Evolutionary conservation across 2,888 invertebrate species (phyloP), one percentile per base, ranked within the genome.

Genomic region (Amiota minor): DNA sequence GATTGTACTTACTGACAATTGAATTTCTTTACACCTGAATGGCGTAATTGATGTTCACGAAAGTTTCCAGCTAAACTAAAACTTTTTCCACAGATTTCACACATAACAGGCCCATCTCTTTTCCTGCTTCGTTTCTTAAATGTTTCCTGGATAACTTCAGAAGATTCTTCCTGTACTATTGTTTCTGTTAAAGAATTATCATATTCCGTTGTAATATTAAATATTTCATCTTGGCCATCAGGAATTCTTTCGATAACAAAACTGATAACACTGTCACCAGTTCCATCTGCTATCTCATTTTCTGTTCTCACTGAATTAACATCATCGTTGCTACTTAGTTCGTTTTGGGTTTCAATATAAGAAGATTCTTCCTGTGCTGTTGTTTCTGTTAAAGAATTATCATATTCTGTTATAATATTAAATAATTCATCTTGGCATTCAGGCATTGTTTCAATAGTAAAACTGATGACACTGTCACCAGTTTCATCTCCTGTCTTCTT

Each of bases 31-130:
- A 81, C 81, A 9, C 83, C 83, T 0, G 81, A 76, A 16, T 85
- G 85, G 9, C 81, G 70, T 45, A 76, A 74, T 56, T 80, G 70
- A 72, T 81, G 81, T 6, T 77, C 71, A 64, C 65, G 73, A 20
- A 80, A 81, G 59, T 80, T 77, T 20, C 80, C 75, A n/a, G 76
- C 77, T n/a, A 75, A 77, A 20, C 73, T 80, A 53, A 81, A 81
- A 74, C 78, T 73, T 71, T 80, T 80, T 1, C 81, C 81, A 62
- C 81, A 81, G 68, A 80, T 79, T 61, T 81, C 81, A 35, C 81
- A 81, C 50, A 81, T 79, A 62, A 75, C 77, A 18, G 56, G 56
- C 3, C 16, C 56, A 1, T 18, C n/a, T 8, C 6, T 18, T 18
- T 12, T 56, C 10, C 9, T 20, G 18, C 1, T 2, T 16, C n/a